Evolutionary conservation across 30 jellyfish, hydroid and myxozoan species (phyloP).

Genomic region (Nemopilema nomurai): DNA sequence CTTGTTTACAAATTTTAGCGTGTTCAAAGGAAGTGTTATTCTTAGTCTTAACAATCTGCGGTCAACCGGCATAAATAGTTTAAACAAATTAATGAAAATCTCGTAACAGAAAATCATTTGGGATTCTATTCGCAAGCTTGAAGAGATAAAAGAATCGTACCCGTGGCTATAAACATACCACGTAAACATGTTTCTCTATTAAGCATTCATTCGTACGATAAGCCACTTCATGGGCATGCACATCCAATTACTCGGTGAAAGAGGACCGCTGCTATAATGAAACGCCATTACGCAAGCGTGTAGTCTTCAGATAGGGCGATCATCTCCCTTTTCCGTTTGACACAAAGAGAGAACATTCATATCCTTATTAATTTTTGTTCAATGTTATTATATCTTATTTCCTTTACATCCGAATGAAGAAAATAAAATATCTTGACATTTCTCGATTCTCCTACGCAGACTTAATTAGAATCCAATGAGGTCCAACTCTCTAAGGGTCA

Average conservation of each 20-base stretch:
- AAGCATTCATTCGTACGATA: not conserved
- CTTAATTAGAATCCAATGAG: not conserved
- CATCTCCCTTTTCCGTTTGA: constrained; percentile 25
- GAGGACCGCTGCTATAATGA: constrained; percentile 23
- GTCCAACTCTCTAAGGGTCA: not conserved
- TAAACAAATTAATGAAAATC: constrained; percentile 26
- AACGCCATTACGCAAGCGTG: not conserved
- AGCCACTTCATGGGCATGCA: not conserved
- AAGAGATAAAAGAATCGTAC: not conserved
- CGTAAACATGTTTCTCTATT: not conserved
- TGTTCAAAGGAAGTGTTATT: not conserved
- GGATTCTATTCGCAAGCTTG: not conserved
- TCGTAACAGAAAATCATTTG: not conserved
- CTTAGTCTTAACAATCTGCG: not conserved
- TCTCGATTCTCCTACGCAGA: not conserved
- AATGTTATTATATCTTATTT: constrained; percentile 18
- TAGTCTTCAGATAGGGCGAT: constrained; percentile 8
- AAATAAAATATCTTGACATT: not conserved
- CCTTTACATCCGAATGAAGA: constrained; percentile 3
- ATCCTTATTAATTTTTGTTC: constrained; percentile 37
- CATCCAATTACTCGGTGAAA: constrained; percentile 38
- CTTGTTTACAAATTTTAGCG: not conserved
- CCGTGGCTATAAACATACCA: not conserved
- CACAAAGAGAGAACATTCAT: not conserved
- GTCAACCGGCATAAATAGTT: constrained; percentile 24